Evolutionary conservation across 2,888 invertebrate genomes (phyloP).

Genomic region (Platypus cylindrus): DNA sequence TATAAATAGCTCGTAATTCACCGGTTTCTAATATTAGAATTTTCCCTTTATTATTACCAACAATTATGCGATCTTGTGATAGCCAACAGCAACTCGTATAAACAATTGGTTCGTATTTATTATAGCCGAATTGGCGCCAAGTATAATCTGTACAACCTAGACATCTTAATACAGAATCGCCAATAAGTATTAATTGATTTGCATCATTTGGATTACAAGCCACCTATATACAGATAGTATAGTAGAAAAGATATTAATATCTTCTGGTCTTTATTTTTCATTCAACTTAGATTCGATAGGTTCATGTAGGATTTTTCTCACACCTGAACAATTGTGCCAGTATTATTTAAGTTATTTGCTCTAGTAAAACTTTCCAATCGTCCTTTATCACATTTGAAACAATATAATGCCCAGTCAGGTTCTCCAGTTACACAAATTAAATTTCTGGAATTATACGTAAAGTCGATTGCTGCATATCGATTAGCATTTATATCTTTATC

Average conservation of each 20-base stretch:
- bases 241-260: not conserved
- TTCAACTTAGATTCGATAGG: not conserved
- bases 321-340: constrained; percentile 51
- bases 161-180: constrained; percentile 55
- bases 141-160: constrained; percentile 64
- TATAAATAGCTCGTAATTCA: constrained; percentile 58
- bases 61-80: constrained; percentile 67
- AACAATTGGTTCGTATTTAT: constrained; percentile 64
- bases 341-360: constrained; percentile 56
- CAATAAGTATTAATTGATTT: constrained; percentile 56
- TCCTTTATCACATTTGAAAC: constrained; percentile 72
- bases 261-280: not conserved
- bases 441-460: constrained; percentile 72
- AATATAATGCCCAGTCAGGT: constrained; percentile 70
- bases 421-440: constrained; percentile 68
- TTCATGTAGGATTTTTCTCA: not conserved
- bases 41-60: constrained; percentile 65
- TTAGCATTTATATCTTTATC: constrained; percentile 40
- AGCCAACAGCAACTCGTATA: constrained; percentile 73
- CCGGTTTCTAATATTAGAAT: constrained; percentile 76
- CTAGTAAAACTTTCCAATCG: constrained; percentile 64
- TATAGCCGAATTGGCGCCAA: constrained; percentile 73
- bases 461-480: constrained; percentile 55
- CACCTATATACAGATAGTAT: constrained; percentile 37
- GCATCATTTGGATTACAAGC: constrained; percentile 66